These are phyloP conservation scores for Oscheius myriophilus DNA, from an alignment of 2,888 invertebrate species.

Conservation along the genomic window DNA sequence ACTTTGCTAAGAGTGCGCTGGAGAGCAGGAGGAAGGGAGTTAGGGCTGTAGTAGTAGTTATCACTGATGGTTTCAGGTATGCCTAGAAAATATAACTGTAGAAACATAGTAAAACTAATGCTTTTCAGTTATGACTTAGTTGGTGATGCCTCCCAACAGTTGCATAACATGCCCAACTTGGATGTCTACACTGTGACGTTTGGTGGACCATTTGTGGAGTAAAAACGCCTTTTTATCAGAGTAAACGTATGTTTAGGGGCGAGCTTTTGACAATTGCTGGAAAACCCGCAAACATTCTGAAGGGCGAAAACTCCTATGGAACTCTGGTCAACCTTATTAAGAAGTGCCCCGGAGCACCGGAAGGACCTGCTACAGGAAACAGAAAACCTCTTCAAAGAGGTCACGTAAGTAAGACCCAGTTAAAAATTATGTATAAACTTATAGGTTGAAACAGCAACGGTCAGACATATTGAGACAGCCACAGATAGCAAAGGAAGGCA, in stretches of 20 bases:
- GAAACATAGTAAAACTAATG: background rate
- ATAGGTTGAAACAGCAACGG: slow-evolving; percentile 30
- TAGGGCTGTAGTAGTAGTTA: slow-evolving; percentile 51
- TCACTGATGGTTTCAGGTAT: slow-evolving; percentile 61
- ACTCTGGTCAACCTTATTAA: slow-evolving; percentile 40
- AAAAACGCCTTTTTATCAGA: background rate
- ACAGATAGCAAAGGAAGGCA: slow-evolving; percentile 30
- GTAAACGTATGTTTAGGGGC: slow-evolving; percentile 35
- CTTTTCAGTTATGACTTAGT: slow-evolving; percentile 42
- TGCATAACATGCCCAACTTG: slow-evolving; percentile 36
- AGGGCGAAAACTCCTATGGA: slow-evolving; percentile 40
- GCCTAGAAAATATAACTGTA: background rate
- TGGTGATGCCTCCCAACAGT: slow-evolving; percentile 32
- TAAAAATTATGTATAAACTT: background rate
- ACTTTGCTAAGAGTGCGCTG: slow-evolving; percentile 49
- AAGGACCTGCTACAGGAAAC: background rate
- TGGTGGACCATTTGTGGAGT: slow-evolving; percentile 36
- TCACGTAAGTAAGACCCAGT: background rate
- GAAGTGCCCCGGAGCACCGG: slow-evolving; percentile 23
- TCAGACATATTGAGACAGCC: slow-evolving; percentile 23
- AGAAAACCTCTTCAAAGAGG: background rate
- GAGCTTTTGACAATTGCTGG: slow-evolving; percentile 43
- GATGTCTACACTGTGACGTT: slow-evolving; percentile 38
- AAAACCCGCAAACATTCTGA: slow-evolving; percentile 27
- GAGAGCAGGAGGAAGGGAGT: slow-evolving; percentile 44